Base-by-base conservation (phyloP, 1,140 invertebrate species). In the Mylabris phalerata region DNA sequence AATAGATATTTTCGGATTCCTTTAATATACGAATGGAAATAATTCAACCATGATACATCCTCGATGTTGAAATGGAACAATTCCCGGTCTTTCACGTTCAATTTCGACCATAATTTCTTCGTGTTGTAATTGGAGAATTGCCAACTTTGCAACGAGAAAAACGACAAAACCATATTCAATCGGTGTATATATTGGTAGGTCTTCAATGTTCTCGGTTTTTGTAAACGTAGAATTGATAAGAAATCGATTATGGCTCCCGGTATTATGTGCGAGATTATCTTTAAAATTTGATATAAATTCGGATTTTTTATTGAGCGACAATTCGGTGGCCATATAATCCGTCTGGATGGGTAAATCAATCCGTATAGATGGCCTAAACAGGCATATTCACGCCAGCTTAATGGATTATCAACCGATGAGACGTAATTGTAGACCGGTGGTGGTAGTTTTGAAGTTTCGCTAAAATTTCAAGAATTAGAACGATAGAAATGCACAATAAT, bases 111-210 rank as follows among this genome's bases (percentile, higher is more conserved):
- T 25, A 92, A 66, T 24, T 66, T 69, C 48, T 77, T 68, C 0
- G 87, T 74, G 72, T 89, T 85, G 38, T 80, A 71, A 62, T 84
- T 85, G n/a, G 78, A 74, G 71, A 89, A 92, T 1, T 75, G 69
- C 82, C 90, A 91, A 63, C 88, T 79, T 24, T 77, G 69, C 3
- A 78, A 81, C 10, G 80, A 83, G 72, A 93, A 93, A 65, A 83
- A 86, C 42, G 84, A 79, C 10, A 91, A 75, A 1, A 83, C 82
- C n/a, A 77, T 25, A 11, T 10, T 44, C 10, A 9, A 3, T 2
- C 25, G 9, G 6, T 51, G 3, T 4, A 42, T 41, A 13, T 40
- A 41, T 51, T 19, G 11, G 6, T 19, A 9, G 19, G 6, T 42
- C 3, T 7, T 3, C 10, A 51, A 40, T 2, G 40, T 9, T 19